Evolutionary conservation across 2,888 invertebrate species (phyloP), one percentile per base, ranked within the genome.

Genomic region (Pollenia amentaria): DNA sequence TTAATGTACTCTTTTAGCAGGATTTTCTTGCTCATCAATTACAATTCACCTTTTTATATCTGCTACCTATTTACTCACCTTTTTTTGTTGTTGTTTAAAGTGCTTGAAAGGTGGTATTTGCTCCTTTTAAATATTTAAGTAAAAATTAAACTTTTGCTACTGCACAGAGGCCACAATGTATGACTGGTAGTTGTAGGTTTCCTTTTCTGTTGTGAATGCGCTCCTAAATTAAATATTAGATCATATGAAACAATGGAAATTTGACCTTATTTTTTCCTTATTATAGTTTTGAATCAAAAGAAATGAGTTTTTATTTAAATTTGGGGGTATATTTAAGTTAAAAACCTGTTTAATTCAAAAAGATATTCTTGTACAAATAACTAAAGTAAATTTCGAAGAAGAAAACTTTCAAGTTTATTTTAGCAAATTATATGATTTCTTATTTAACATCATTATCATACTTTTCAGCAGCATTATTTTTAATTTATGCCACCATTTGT

Each of bases 211-310:
- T 29, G 29, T 2, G 53, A 62, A 53, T 51, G 70, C 70, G 62
- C 62, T 64, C 16, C 69, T 79, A 77, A 84, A 79, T 76, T 60
- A 80, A 73, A 73, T 72, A 81, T 87, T 81, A 84, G 87, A 87
- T 87, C 87, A 80, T 81, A 73, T 73, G 67, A 81, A 76, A 81
- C 77, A 87, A 80, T 77, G 55, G 16, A 77, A 84, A 80, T 77
- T 84, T 87, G 87, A 87, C 87, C 87, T 87, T 84, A 87, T 87
- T 87, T 84, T 51, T 76, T 53, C 4, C 46, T 29, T 72, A 65
- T 64, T 76, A 53, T 81, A 16, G 40, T 62, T 73, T 65, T 29
- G 8, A 29, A 65, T 44, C 16, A 53, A 65, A 55, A 38, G 55
- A 67, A 67, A 67, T 46, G 16, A 46, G 29, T 53, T 55, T 77